These are phyloP conservation scores for Noctilio leporinus DNA, from an alignment of 2,113 vertebrate species.

Conservation along the genomic window DNA sequence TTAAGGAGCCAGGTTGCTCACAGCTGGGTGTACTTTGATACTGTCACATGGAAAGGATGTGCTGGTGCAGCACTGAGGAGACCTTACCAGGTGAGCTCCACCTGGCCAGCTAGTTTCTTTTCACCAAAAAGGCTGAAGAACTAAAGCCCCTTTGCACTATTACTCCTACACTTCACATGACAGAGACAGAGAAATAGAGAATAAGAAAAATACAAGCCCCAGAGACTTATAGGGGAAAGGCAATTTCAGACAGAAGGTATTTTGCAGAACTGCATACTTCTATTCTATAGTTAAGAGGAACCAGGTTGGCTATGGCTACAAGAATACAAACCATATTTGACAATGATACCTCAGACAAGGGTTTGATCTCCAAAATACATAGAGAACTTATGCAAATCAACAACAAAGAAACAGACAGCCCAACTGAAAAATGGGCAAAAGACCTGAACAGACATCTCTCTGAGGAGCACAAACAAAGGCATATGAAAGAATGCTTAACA, in stretches of 20 bases:
- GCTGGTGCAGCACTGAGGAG: neutral
- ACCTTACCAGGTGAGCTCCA: neutral
- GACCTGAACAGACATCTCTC: too few species aligned
- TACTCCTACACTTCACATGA: neutral
- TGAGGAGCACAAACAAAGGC: too few species aligned
- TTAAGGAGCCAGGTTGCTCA: neutral
- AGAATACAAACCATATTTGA: neutral
- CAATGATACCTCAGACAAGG: too few species aligned
- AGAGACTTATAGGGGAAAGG: rapidly evolving
- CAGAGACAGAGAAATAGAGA: neutral
- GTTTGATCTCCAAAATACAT: too few species aligned
- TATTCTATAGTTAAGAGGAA: neutral
- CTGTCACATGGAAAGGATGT: neutral
- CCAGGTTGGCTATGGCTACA: neutral
- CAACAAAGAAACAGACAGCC: too few species aligned
- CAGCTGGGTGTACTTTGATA: neutral
- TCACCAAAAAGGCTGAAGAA: neutral
- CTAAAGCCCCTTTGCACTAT: neutral
- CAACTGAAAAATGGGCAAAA: too few species aligned
- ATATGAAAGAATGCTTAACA: too few species aligned
- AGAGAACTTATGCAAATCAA: too few species aligned
- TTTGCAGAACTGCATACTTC: neutral
- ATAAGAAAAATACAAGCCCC: neutral
- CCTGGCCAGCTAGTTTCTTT: neutral
- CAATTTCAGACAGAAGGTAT: neutral